Percentiles rank a stretch among this genome's conserved stretches.
These are phyloP conservation scores for Mythimna vitellina DNA, from an alignment of 2,888 invertebrate genomes.

Conservation along the genomic window DNA sequence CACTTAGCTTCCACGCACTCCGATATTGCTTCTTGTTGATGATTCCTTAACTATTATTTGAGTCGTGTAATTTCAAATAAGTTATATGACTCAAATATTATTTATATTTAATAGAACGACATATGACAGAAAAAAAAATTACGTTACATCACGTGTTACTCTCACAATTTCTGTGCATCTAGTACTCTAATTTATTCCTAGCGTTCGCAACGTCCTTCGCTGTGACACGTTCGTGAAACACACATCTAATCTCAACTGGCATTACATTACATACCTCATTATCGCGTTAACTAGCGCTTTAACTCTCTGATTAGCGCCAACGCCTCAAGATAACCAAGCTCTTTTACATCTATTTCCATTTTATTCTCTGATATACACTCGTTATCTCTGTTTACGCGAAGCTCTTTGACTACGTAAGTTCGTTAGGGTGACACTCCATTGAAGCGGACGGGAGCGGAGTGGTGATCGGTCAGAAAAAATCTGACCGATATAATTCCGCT, in stretches of 20 bases:
- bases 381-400: slow-evolving; percentile 47
- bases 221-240: slow-evolving; percentile 19
- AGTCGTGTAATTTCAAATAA: no score
- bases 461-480: not conserved
- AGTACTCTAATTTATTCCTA: not conserved
- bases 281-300: slow-evolving; percentile 39
- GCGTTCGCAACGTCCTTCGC: slow-evolving; percentile 5
- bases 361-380: slow-evolving; percentile 47
- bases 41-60: no score
- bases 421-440: slow-evolving; percentile 31
- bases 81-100: no score
- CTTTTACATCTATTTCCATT: slow-evolving; percentile 59
- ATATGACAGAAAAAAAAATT: no score
- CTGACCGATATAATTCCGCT: not conserved
- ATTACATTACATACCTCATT: slow-evolving; percentile 39
- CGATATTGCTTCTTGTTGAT: no score
- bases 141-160: no score
- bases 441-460: not conserved
- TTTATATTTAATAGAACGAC: no score
- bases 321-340: slow-evolving; percentile 46
- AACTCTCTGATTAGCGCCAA: slow-evolving; percentile 28
- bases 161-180: not conserved
- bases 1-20: no score
- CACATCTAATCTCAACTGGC: slow-evolving; percentile 43
- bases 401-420: slow-evolving; percentile 41